Evolutionary conservation across 64 coral and sea anemone genomes (phyloP), one percentile per base, ranked within the genome.

Genomic region (Stichodactyla mertensii): DNA sequence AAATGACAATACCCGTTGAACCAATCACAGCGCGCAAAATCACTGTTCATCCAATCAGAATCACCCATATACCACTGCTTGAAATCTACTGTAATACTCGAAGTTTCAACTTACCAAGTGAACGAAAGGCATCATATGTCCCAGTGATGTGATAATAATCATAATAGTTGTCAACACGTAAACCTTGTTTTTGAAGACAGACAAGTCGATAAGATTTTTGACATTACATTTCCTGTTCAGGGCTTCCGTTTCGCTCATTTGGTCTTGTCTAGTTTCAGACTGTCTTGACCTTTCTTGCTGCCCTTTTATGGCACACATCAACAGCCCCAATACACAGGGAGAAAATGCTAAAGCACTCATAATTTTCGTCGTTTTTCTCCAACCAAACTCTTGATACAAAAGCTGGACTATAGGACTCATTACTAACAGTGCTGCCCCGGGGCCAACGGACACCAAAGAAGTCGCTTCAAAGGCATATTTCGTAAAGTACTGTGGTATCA

Each of bases 401-500:
- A 18, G 16, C 12, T 81, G 78, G 3, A 81, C 78, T 20, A 81
- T 52, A 52, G 78, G 78, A 55, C 7, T 81, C 78, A 81, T 81
- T 16, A 81, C 78, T 0, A 81, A 52, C 16, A 81, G 19, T 19
- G 52, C 36, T 55, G 78, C 36, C 78, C 78, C 78, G 4, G 51
- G 53, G 0, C 78, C 78, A 52, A 81, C 78, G 16, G 78, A 81
- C 19, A 81, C 52, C 10, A 81, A 16, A 15, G 78, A 81, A 53
- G 78, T 81, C n/a, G 78, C 78, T 53, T 81, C 15, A 15, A 81
- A 81, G 10, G 36, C 53, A 53, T 81, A 81, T 81, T 81, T 54
- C 6, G 55, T 55, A 23, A 81, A 81, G 6, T 81, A 81, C 78
- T 53, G 0, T 6, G 78, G 78, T 20, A 81, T 55, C 4, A 55